phyloP scores from a whole-genome alignment of 2,797 vertebrate species.

The Phalloptychus januarius region DNA sequence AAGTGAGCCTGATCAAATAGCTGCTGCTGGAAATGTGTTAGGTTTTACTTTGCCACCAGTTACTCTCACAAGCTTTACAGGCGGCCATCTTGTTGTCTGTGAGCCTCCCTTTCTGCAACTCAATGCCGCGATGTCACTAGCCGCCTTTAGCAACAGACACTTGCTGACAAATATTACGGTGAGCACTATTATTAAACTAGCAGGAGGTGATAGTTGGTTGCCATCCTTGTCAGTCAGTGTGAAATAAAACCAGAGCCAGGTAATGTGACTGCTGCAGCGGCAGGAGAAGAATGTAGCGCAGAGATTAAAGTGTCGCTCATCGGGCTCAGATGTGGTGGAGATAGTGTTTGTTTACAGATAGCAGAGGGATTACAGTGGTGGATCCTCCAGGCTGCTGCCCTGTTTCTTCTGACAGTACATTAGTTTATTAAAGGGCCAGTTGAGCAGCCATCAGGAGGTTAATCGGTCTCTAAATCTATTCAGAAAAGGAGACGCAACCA shows the following conservation, averaged over 20 bases:
- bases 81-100: constrained; percentile 21
- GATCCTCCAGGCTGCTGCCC: neutral
- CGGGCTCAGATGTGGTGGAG: constrained; percentile 6
- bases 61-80: constrained; percentile 4
- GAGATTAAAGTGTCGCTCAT: constrained; percentile 39
- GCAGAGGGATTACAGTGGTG: constrained; percentile 27
- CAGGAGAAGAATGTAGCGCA: constrained; percentile 17
- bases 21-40: constrained; percentile 3
- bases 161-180: constrained; percentile 56
- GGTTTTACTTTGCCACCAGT: constrained; percentile 29
- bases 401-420: constrained; percentile 21
- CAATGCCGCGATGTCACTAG: constrained; percentile 58
- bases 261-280: constrained; percentile 30
- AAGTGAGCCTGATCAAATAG: constrained; percentile 15
- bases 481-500: neutral
- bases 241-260: constrained; percentile 52
- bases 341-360: constrained; percentile 17
- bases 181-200: constrained; percentile 70
- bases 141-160: constrained; percentile 41
- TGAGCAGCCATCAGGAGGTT: constrained; percentile 7
- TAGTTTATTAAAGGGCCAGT: constrained; percentile 23
- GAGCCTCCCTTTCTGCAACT: constrained; percentile 35
- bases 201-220: constrained; percentile 37
- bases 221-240: constrained; percentile 34
- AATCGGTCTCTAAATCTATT: neutral